phyloP scores from a whole-genome alignment of 2,888 invertebrate genomes.

The Callyntrura sp. region DNA sequence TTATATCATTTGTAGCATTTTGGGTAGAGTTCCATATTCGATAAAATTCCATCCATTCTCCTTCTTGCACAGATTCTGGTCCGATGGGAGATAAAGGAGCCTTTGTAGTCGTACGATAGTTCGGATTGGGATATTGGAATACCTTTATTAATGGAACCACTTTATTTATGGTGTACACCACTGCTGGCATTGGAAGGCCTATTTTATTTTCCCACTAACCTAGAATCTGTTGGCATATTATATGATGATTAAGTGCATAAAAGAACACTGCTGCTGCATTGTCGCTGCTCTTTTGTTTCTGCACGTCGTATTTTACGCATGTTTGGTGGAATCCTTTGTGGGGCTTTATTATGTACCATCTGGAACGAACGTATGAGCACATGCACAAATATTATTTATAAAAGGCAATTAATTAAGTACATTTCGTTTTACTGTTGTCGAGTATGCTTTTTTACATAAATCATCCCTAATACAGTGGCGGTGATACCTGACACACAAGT shows the following conservation, averaged over 20 bases:
- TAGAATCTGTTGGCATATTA: background rate
- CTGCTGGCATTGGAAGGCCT: background rate
- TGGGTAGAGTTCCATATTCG: background rate
- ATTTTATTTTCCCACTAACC: background rate
- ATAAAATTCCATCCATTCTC: background rate
- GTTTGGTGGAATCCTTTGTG: background rate
- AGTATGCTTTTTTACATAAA: too few relatives aligned
- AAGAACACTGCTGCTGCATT: background rate
- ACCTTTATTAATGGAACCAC: background rate
- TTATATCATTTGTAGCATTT: background rate
- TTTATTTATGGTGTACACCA: background rate
- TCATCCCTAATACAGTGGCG: too few relatives aligned
- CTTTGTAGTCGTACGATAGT: too few relatives aligned
- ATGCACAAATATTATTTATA: too few relatives aligned
- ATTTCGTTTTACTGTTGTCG: too few relatives aligned
- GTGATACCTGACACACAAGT: too few relatives aligned
- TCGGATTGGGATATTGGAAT: background rate
- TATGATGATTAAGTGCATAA: background rate
- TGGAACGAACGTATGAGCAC: too few relatives aligned
- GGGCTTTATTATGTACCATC: too few relatives aligned
- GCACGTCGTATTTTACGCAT: background rate
- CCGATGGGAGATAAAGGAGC: too few relatives aligned
- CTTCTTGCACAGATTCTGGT: background rate
- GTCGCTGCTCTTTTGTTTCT: too few relatives aligned
- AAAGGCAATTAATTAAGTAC: too few relatives aligned